Evolutionary conservation across 23 tunicate genomes (phyloP), one percentile per base, ranked within the genome.

Genomic region (Ascidia mentula): DNA sequence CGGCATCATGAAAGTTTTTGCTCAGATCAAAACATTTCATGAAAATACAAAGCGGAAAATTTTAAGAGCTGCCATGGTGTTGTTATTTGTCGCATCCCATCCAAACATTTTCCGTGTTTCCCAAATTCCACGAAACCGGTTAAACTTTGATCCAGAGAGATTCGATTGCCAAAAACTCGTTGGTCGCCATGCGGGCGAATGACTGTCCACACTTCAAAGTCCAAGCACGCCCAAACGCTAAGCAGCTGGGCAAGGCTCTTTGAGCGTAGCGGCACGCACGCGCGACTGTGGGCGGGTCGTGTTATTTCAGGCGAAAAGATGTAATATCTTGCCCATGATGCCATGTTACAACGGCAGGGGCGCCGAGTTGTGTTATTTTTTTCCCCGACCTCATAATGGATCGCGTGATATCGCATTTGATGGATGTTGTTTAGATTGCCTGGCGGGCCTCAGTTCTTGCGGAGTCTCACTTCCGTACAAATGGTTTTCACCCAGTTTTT

Each of bases 381-480:
- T 71, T 71, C 38, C n/a, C 24, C 28, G 65, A 34, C 30, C 34
- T 77, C 81, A 77, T 77, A 77, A 77, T 40, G 31, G 65, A 77
- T 77, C 60, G 81, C 81, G 81, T 77, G 81, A 40, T 69, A 77
- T 3, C 32, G 7, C 59, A 20, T 42, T 6, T 77, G 60, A 74
- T 74, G 34, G 78, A 74, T 36, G 78, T 32, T 74, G 40, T 74
- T 74, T 74, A 74, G 65, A 53, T 53, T 53, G 65, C 65, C n/a
- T 26, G 13, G 13, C 65, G 13, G 24, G 13, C 7, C 65, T 3
- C n/a, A n/a, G n/a, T n/a, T n/a, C n/a, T n/a, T n/a, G n/a, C n/a
- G n/a, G n/a, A n/a, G n/a, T n/a, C n/a, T 20, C 22, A 53, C 65
- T 53, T 53, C 65, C 65, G 65, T 28, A 53, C 13, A 5, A 28